These are phyloP conservation scores for Amblyornis subalaris DNA, from an alignment of 2,113 vertebrate genomes.

Conservation along the genomic window DNA sequence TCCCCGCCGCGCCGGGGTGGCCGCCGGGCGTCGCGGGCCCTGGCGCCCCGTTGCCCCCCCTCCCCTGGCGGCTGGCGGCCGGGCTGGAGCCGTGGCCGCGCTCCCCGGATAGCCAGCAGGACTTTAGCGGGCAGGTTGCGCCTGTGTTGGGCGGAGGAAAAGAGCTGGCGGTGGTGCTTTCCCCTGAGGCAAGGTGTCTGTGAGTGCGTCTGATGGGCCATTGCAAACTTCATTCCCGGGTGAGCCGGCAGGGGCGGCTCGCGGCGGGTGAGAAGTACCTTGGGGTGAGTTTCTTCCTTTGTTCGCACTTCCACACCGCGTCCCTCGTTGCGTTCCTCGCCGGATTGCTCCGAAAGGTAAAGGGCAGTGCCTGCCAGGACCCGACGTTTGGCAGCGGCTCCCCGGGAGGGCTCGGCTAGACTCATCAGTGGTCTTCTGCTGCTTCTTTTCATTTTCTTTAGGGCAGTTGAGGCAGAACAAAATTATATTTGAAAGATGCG, in stretches of 20 bases:
- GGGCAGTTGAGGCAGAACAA: not conserved
- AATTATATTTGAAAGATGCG: not conserved
- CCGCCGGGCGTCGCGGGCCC: not conserved
- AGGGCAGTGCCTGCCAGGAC: not conserved
- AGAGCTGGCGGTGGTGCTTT: not conserved
- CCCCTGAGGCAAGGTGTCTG: not conserved
- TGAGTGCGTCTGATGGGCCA: not conserved
- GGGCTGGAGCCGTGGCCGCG: not conserved
- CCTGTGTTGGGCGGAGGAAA: accelerated
- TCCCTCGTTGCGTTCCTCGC: not conserved
- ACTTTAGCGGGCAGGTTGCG: not conserved
- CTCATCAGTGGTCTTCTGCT: not conserved
- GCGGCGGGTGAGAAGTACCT: not conserved
- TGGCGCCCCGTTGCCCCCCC: not conserved
- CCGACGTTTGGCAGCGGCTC: not conserved
- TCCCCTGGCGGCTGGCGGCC: not conserved
- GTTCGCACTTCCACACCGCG: not conserved
- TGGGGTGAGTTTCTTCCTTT: constrained; percentile 25
- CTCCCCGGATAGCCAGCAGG: not conserved
- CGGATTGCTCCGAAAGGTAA: not conserved
- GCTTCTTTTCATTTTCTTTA: not conserved
- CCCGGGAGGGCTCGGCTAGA: not conserved
- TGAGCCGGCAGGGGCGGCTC: not conserved
- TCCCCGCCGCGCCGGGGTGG: not conserved
- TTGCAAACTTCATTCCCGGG: not conserved